phyloP scores from a whole-genome alignment of 2,797 vertebrate genomes.

The Babyrousa celebensis region DNA sequence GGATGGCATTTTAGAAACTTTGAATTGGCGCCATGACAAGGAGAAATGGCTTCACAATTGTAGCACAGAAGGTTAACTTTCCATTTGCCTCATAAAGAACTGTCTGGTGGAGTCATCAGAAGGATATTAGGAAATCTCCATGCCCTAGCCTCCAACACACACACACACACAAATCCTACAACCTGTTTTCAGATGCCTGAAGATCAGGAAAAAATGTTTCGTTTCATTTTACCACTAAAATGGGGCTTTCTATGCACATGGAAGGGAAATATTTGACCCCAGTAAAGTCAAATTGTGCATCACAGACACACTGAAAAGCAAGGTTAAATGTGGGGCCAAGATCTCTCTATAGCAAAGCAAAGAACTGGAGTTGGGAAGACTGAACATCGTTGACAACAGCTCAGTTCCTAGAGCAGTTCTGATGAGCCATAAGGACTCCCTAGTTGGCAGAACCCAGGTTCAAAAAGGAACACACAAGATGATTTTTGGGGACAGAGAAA shows the following conservation, averaged over 20 bases:
- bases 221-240: not conserved
- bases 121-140: too few relatives aligned
- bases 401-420: not conserved
- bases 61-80: fast-evolving
- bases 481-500: not conserved
- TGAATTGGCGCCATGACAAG: not conserved
- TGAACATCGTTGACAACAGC: fast-evolving
- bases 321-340: not conserved
- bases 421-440: not conserved
- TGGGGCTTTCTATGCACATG: not conserved
- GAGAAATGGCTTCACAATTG: not conserved
- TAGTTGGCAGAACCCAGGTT: not conserved
- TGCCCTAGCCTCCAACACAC: not conserved
- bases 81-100: not conserved
- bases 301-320: not conserved
- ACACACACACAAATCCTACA: not conserved
- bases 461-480: not conserved
- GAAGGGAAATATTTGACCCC: too few relatives aligned
- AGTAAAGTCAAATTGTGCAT: not conserved
- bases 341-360: not conserved
- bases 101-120: not conserved
- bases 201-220: not conserved
- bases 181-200: not conserved
- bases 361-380: not conserved
- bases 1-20: not conserved